Evolutionary conservation across 2,888 invertebrate genomes (phyloP), one percentile per base, ranked within the genome.

Genomic region (Alviniconcha strummeri): DNA sequence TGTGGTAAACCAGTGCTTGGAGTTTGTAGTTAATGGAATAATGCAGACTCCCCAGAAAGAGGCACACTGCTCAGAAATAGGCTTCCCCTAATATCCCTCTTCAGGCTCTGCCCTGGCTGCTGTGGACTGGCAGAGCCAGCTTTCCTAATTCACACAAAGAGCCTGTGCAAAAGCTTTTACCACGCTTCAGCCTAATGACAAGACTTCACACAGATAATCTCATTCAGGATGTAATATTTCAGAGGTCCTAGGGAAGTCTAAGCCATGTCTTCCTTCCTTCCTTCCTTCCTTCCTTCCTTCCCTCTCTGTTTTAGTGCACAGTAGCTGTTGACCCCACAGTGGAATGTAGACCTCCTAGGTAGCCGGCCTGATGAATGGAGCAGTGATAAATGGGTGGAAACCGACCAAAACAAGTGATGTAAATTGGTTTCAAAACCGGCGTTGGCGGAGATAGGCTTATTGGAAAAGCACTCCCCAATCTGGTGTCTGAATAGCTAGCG

Each of bases 211-310:
- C 69, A 69, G 69, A 9, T 69, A 52, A 56, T 71, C 69, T 69
- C 80, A 80, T 80, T 69, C 64, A 11, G 80, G 67, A 80, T 54
- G 69, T 80, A 36, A 64, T 80, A 80, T 80, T 71, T 80, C 80
- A 80, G 55, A 52, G 55, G 52, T 55, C 69, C 80, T 69, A n/a
- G 19, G 80, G 80, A 71, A 71, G 71, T n/a, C n/a, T 71, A 64
- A 17, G 55, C 13, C 55, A 64, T 67, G 19, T 6, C 80, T 69
- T 55, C 17, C 36, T 76, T 52, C 74, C 74, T 19, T 74, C 52
- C 74, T 9, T 74, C 74, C 74, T 9, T 17, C 9, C 69, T 69
- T 69, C 72, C 19, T 36, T 56, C 19, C 55, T 57, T n/a, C 77
- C 77, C 77, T 60, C 60, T 60, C 60, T 60, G 77, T 77, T 77